Percentiles rank a stretch among this genome's conserved stretches.
Conservation (phyloP, 64 coral and sea anemone genomes). For the Cladopsammia gracilis region DNA sequence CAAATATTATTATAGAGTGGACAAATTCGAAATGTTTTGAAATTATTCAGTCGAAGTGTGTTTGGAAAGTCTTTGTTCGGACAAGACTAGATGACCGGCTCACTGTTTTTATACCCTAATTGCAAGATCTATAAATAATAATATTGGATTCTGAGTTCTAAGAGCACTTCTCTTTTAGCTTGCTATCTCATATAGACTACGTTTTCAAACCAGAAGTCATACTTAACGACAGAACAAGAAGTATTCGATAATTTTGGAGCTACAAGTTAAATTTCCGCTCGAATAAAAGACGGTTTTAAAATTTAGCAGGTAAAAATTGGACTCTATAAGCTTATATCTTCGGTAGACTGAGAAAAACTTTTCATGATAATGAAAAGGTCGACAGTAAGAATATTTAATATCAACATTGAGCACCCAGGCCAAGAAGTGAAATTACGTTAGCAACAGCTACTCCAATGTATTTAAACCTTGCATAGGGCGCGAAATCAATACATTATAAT, state of each 20-base stretch:
- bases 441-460: no score
- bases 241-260: background rate
- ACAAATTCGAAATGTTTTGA: background rate
- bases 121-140: background rate
- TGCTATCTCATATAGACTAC: no score
- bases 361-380: no score
- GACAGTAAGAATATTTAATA: no score
- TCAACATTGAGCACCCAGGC: no score
- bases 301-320: background rate
- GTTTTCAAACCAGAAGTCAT: no score
- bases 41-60: background rate
- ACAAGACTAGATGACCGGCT: background rate
- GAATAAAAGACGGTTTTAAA: background rate
- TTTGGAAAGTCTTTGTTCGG: background rate
- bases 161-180: background rate
- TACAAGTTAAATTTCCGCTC: background rate
- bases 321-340: background rate
- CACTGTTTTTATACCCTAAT: background rate
- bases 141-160: background rate
- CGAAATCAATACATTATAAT: no score
- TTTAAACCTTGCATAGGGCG: no score
- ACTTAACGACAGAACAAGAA: no score
- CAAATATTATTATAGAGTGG: background rate
- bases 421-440: no score
- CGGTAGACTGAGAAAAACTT: no score